Evolutionary conservation across 2,797 vertebrate genomes (phyloP).

Genomic region (Lacerta viridis): DNA sequence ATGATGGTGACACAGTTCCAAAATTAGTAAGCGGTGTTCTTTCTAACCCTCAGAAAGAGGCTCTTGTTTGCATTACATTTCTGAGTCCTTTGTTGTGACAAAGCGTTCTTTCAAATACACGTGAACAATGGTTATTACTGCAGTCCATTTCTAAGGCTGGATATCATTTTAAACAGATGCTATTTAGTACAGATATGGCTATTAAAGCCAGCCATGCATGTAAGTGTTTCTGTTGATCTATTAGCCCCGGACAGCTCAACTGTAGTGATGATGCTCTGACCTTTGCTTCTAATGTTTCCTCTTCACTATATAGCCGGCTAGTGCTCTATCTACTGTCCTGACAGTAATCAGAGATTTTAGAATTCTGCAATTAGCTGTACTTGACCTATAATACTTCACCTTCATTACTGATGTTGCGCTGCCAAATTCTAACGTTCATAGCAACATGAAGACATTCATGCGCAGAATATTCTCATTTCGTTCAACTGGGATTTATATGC

Average conservation of each 20-base stretch:
- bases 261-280: slow-evolving; percentile 52
- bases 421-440: background rate
- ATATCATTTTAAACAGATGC: slow-evolving; percentile 67
- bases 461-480: background rate
- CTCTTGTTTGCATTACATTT: slow-evolving; percentile 25
- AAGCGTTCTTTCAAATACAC: slow-evolving; percentile 23
- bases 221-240: slow-evolving; percentile 68
- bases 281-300: slow-evolving; percentile 41
- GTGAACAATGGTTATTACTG: slow-evolving; percentile 50
- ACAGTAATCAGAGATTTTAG: slow-evolving; percentile 39
- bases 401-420: slow-evolving; percentile 1
- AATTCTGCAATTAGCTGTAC: slow-evolving; percentile 25
- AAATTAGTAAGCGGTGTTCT: background rate
- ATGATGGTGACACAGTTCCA: background rate
- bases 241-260: slow-evolving; percentile 50
- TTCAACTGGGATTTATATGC: background rate
- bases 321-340: slow-evolving; percentile 23
- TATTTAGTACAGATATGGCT: slow-evolving; percentile 63
- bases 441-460: slow-evolving; percentile 7
- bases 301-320: slow-evolving; percentile 17
- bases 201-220: slow-evolving; percentile 64
- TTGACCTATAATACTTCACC: slow-evolving; percentile 15
- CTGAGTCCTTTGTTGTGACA: background rate
- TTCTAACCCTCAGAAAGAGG: background rate
- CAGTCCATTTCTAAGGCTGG: slow-evolving; percentile 47